A percentile compares a stretch with the other conserved stretches of the same genome.
Evolutionary conservation across 2,888 invertebrate genomes (phyloP).

Genomic region (Camptogramma bilineatum): DNA sequence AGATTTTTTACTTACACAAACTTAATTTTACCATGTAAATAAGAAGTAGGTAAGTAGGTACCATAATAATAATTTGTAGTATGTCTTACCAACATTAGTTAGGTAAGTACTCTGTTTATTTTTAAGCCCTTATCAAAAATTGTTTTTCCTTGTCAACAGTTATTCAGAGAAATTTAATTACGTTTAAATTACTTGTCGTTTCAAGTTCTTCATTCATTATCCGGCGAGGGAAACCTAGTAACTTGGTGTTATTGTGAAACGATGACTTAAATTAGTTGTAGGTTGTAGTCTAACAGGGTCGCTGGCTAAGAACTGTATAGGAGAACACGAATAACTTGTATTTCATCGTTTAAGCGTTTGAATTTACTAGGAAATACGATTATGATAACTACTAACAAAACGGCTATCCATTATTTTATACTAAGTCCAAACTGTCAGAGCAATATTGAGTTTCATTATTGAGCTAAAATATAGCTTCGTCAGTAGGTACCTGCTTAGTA

Average conservation of each 20-base stretch:
- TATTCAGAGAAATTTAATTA: no score
- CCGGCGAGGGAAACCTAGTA: neutral
- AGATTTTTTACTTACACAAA: slow-evolving; percentile 49
- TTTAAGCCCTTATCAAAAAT: no score
- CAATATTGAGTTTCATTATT: no score
- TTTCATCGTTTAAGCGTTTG: slow-evolving; percentile 34
- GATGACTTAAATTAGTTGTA: slow-evolving; percentile 27
- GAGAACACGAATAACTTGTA: slow-evolving; percentile 40
- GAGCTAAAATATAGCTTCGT: no score
- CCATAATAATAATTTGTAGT: slow-evolving; percentile 39
- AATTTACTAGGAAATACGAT: slow-evolving; percentile 1
- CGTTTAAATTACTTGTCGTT: no score
- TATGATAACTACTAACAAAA: slow-evolving; percentile 7
- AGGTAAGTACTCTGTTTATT: no score
- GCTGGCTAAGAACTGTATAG: slow-evolving; percentile 33
- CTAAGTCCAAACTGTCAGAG: no score
- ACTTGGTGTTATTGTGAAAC: slow-evolving; percentile 15
- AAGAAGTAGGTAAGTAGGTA: no score
- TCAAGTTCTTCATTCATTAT: neutral
- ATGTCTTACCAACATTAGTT: slow-evolving; percentile 1
- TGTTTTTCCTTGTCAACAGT: no score
- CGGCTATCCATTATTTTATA: neutral
- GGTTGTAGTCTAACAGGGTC: slow-evolving; percentile 12
- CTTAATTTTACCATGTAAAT: slow-evolving; percentile 37
- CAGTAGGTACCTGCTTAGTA: no score